These are phyloP conservation scores for Kryptopterus vitreolus DNA, from an alignment of 2,797 vertebrate species.

Conservation along the genomic window DNA sequence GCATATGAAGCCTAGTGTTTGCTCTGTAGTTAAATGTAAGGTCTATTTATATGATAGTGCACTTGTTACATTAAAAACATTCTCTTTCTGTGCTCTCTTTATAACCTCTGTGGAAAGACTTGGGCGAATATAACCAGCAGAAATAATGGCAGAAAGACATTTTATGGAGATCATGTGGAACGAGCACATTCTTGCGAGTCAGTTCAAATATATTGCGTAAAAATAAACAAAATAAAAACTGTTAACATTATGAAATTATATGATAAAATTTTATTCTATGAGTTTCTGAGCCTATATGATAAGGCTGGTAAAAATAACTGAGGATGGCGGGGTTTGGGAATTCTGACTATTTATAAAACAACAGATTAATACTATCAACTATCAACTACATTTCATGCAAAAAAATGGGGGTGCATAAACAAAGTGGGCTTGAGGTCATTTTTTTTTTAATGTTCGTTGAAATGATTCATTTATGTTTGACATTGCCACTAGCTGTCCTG, in stretches of 20 bases:
- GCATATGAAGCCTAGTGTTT: not conserved
- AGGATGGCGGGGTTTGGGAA: not conserved
- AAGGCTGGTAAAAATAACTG: not conserved
- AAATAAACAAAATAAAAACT: too few relatives aligned
- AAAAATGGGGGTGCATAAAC: not conserved
- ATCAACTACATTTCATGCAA: too few relatives aligned
- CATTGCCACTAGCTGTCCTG: not conserved
- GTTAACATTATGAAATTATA: not conserved
- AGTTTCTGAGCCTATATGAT: too few relatives aligned
- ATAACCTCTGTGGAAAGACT: constrained; percentile 36
- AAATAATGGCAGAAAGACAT: not conserved
- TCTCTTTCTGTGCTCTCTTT: constrained; percentile 58
- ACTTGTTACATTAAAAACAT: constrained; percentile 55
- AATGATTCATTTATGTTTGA: not conserved
- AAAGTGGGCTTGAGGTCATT: not conserved
- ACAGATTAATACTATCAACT: too few relatives aligned
- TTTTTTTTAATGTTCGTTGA: not conserved
- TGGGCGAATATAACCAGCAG: constrained; percentile 61
- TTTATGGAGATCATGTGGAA: not conserved
- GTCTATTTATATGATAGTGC: not conserved
- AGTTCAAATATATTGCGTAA: not conserved
- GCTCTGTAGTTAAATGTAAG: constrained; percentile 22
- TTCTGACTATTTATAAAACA: not conserved
- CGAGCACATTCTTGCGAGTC: not conserved
- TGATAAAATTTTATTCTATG: not conserved